phyloP scores from a whole-genome alignment of 1,140 invertebrate species.

The Caenorhabditis inopinata region DNA sequence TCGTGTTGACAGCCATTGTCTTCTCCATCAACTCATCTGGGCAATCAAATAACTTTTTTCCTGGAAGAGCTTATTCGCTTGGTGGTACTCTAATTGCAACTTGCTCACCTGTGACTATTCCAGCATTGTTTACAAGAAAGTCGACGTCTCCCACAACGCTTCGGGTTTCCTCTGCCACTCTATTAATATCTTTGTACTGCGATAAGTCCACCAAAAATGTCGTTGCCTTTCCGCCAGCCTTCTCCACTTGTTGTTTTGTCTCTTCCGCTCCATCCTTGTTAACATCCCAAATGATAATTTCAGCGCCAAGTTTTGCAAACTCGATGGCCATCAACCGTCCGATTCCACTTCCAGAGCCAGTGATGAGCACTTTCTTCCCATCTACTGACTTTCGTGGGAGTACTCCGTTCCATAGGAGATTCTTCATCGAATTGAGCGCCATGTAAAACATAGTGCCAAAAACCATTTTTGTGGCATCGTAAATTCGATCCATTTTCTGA shows the following conservation, averaged over 20 bases:
- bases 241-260: slow-evolving; percentile 32
- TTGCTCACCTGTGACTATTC: slow-evolving; percentile 78
- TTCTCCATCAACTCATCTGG: slow-evolving; percentile 74
- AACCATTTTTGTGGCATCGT: background rate
- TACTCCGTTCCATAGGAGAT: slow-evolving; percentile 47
- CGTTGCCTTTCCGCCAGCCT: slow-evolving; percentile 41
- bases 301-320: slow-evolving; percentile 68
- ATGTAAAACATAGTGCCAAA: background rate
- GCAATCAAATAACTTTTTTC: slow-evolving; percentile 78
- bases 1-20: slow-evolving; percentile 73
- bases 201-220: slow-evolving; percentile 76
- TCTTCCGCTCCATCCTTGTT: slow-evolving; percentile 50
- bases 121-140: slow-evolving; percentile 91
- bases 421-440: background rate
- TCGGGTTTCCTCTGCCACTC: slow-evolving; percentile 70
- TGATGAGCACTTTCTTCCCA: slow-evolving; percentile 73
- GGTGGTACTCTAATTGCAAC: too few relatives aligned
- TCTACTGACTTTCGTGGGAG: slow-evolving; percentile 46
- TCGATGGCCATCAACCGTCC: slow-evolving; percentile 78
- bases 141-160: slow-evolving; percentile 81
- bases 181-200: slow-evolving; percentile 57
- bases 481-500: background rate
- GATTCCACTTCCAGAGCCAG: slow-evolving; percentile 84
- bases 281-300: slow-evolving; percentile 48
- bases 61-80: slow-evolving; percentile 68